Evolutionary conservation across 1,140 invertebrate genomes (phyloP), one percentile per base, ranked within the genome.

Genomic region (Magallana ariakensis): DNA sequence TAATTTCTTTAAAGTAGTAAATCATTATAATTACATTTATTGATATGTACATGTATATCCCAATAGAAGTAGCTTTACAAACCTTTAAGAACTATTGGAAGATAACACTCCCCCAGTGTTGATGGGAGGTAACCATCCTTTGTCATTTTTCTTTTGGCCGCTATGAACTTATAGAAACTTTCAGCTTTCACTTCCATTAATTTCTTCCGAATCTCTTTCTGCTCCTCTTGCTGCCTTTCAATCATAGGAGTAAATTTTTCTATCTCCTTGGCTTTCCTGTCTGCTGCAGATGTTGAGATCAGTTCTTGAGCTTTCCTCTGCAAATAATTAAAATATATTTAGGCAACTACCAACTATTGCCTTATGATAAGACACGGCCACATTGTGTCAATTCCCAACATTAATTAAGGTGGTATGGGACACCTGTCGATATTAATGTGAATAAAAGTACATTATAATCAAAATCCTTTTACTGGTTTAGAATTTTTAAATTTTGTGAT

Each of bases 61-160:
- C 2, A 46, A 46, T 75, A n/a, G 66, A 75, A 11, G 13, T 26
- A 4, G 66, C 33, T 46, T 46, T 46, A 75, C 22, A 9, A 26
- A 26, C 66, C 66, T 75, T 75, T 75, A 4, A 75, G 26, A 75
- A 70, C 33, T 70, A 70, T 70, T 19, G 66, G 66, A 26, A 70
- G 66, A 22, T 22, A 10, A 11, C 22, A 19, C 33, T 70, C 66
- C 19, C 66, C 66, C 9, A 70, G 19, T 0, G 19, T 22, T 6
- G 66, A 70, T 26, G n/a, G 66, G 6, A 70, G 8, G 13, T 70
- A 1, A 13, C 66, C 66, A 7, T 70, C 22, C 8, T 70, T 19
- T 13, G 33, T 26, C 0, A 22, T 13, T 22, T 11, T 70, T 6
- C 33, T 26, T 26, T 10, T 26, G 5, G 66, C 66, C 22, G 8